Evolutionary conservation across 2,888 invertebrate species (phyloP).

Genomic region (Adineta ricciae): DNA sequence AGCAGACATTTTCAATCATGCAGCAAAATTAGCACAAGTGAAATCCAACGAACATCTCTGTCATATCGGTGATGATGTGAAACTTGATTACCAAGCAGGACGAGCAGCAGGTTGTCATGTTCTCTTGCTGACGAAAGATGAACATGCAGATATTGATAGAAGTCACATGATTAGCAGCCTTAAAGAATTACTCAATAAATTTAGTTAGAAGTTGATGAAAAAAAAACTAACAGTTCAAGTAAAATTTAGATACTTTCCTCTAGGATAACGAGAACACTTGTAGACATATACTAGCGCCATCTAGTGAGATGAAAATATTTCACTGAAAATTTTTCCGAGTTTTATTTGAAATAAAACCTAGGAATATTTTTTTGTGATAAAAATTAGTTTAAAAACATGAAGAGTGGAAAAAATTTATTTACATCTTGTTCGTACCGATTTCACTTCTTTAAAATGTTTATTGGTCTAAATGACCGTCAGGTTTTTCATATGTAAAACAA

Average conservation of each 20-base stretch:
- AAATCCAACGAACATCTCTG: slow-evolving; percentile 58
- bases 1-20: slow-evolving; percentile 61
- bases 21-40: slow-evolving; percentile 53
- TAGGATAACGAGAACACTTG: too few species aligned
- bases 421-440: not conserved
- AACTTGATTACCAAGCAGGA: slow-evolving; percentile 69
- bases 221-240: too few species aligned
- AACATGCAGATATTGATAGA: not conserved
- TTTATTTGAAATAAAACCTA: not conserved
- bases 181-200: not conserved
- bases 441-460: not conserved
- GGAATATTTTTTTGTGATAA: not conserved
- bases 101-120: slow-evolving; percentile 48
- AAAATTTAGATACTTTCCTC: too few species aligned
- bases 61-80: slow-evolving; percentile 70
- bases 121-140: not conserved
- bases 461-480: not conserved
- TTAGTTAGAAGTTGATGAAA: not conserved
- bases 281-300: not conserved
- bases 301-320: not conserved
- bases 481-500: not conserved
- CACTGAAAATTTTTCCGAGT: not conserved
- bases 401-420: not conserved
- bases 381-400: not conserved
- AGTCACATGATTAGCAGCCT: not conserved